phyloP scores from a whole-genome alignment of 1,140 invertebrate genomes.

The Drosophila melanogaster region Release_6_plus_ISO1_MT NT_037436.4:8388501-8389000 shows the following conservation, averaged over 20 bases:
- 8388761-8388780: neutral
- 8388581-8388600: slow-evolving; percentile 31
- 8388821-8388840: slow-evolving; percentile 33
- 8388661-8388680: slow-evolving; percentile 1
- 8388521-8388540: slow-evolving; percentile 68
- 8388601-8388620: slow-evolving; percentile 63
- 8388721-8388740: neutral
- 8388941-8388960: slow-evolving; percentile 25
- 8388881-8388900: slow-evolving; percentile 11
- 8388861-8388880: slow-evolving; percentile 4
- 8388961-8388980: slow-evolving; percentile 35
- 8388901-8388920: slow-evolving; percentile 8
- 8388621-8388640: slow-evolving; percentile 53
- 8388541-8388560: slow-evolving; percentile 56
- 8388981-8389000: slow-evolving; percentile 65
- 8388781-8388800: neutral
- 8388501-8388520: slow-evolving; percentile 68
- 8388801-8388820: neutral
- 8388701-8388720: slow-evolving; percentile 43
- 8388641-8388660: slow-evolving; percentile 38
- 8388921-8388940: slow-evolving; percentile 21
- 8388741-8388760: too few species aligned
- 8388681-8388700: slow-evolving; percentile 30
- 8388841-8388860: slow-evolving; percentile 19
- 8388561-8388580: slow-evolving; percentile 35